phyloP scores from a whole-genome alignment of 1,140 invertebrate genomes.

The Archegozetes longisetosus region DNA sequence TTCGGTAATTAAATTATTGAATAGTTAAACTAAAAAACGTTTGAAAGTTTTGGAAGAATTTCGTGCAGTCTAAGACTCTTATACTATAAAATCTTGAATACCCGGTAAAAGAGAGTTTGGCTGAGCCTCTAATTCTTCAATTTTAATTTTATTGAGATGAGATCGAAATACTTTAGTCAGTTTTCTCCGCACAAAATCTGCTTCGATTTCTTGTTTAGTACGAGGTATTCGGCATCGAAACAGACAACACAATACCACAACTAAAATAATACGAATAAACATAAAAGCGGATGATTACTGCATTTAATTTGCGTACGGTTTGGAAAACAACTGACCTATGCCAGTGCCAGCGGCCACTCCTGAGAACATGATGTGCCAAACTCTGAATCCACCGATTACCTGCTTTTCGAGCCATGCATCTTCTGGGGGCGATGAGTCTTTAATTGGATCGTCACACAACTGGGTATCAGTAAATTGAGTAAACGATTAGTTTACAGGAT shows the following conservation, averaged over 20 bases:
- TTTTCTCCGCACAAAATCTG: slow-evolving; percentile 64
- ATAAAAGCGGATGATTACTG: background rate
- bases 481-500: no score
- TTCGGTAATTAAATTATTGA: no score
- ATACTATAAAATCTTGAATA: no score
- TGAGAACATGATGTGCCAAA: slow-evolving; percentile 32
- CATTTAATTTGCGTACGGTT: background rate
- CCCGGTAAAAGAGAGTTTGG: background rate
- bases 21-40: no score
- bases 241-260: slow-evolving; percentile 67
- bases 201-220: slow-evolving; percentile 83
- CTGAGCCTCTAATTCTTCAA: slow-evolving; percentile 39
- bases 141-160: slow-evolving; percentile 58
- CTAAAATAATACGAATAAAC: slow-evolving; percentile 24
- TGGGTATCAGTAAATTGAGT: no score
- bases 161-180: slow-evolving; percentile 62
- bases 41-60: no score
- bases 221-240: slow-evolving; percentile 67
- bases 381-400: slow-evolving; percentile 27
- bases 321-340: slow-evolving; percentile 23
- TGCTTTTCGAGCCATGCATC: slow-evolving; percentile 27
- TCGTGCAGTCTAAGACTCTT: no score
- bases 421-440: no score
- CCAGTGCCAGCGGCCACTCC: slow-evolving; percentile 21
- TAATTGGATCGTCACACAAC: no score